Base-by-base conservation (phyloP, 2,888 invertebrate genomes). In the Oscheius sp. region DNA sequence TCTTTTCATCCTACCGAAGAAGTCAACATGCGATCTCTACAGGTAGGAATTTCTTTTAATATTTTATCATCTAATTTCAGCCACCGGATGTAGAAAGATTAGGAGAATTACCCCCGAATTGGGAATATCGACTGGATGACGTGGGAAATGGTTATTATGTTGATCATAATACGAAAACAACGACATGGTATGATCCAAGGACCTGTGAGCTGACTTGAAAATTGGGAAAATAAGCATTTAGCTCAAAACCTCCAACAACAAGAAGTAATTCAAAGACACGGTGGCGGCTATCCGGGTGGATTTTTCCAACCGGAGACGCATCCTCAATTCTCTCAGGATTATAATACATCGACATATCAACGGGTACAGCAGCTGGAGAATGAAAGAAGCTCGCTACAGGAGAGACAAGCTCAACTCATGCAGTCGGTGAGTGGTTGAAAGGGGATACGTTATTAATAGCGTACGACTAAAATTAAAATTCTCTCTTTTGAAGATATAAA, bases 141-240 rank as follows among this genome's bases (percentile, higher is more conserved):
- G 68, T 67, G 14, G 77, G 77, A 22, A 49, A 68, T 36, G 54
- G 70, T 9, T 77, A 77, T 33, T 77, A 69, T 50, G 74, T 70
- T 49, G 74, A 77, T 49, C 77, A 77, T 41, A 73, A 73, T 28
- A 70, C 72, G 12, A 72, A 74, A 32, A 73, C 73, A 2, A 77
- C 77, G 2, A 72, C 72, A 2, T 77, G 77, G 77, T 64, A 51
- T 30, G 77, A 77, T 66, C 77, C 77, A 2, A 67, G 77, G 24
- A 64, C 67, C 24, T 22, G 74, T 72, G 38, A 33, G 49, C 4
- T 33, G 59, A 6, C 2, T 24, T 9, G 12, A 38, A 20, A 32
- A 49, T 33, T 20, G 1, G 22, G 22, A 45, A n/a, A 41, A 30
- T 22, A 47, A 64, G 17, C 49, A 22, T 32, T 51, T 14, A 33